Evolutionary conservation across 1,140 invertebrate genomes (phyloP), one percentile per base, ranked within the genome.

Genomic region (Ceratina japonica): DNA sequence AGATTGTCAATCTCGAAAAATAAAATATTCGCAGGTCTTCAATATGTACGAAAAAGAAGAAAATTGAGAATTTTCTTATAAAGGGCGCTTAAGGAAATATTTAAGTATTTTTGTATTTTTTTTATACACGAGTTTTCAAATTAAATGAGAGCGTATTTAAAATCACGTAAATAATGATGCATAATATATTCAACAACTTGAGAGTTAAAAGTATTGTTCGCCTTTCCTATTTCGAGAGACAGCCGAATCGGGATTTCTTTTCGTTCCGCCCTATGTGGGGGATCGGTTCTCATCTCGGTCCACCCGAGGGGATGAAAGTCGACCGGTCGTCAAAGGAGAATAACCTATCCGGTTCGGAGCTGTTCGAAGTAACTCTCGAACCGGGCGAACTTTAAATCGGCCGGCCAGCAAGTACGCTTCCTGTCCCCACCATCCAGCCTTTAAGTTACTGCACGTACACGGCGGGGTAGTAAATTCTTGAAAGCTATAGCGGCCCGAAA

Each of bases 401-500:
- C 61, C 59, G 68, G 56, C 24, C 73, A 64, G 37, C 24, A 22
- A 79, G 59, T 73, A 68, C 65, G 63, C 63, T 74, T 58, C 74
- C 52, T 54, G 3, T 44, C 13, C 37, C 18, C 59, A 2, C 58
- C 51, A 13, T 13, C 20, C 71, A 31, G 49, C 61, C 69, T 71
- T 52, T 78, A 81, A 79, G 78, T 83, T 84, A 79, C 72, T 64
- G 71, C 85, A 85, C 83, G 86, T 85, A 77, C 84, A 65, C 37
- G 79, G 72, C 75, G 59, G 72, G 61, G 76, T 52, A 85, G 84
- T 86, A 86, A 86, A 86, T 86, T 82, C 79, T 77, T 73, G 83
- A 69, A 56, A 78, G 81, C 74, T 86, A 85, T 83, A 75, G 73
- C 81, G 64, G 58, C n/a, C 52, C 70, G 77, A 83, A 85, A 80